A percentile compares a stretch with the other conserved stretches of the same genome.
phyloP scores from a whole-genome alignment of 2,797 vertebrate species.

The Bufotes viridis region DNA sequence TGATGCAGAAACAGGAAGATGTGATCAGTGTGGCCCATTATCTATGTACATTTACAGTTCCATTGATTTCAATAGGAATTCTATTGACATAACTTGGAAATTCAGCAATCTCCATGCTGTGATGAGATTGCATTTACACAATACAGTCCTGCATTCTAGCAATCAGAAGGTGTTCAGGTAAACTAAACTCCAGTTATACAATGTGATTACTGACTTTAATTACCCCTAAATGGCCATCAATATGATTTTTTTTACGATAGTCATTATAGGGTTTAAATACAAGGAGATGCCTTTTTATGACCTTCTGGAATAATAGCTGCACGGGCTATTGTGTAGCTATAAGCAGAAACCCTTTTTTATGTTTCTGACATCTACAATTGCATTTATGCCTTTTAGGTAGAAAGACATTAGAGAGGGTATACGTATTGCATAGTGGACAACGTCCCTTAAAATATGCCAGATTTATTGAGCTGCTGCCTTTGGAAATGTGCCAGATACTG shows the following conservation, averaged over 20 bases:
- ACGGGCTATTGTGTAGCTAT: background rate
- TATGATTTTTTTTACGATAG: background rate
- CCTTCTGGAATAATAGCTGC: background rate
- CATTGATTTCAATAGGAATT: background rate
- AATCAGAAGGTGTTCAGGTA: background rate
- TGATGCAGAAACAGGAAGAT: background rate
- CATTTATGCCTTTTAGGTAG: background rate
- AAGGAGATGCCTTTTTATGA: background rate
- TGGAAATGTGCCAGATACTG: background rate
- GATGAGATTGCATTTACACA: background rate
- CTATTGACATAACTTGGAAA: too few relatives aligned
- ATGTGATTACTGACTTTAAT: background rate
- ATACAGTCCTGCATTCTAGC: background rate
- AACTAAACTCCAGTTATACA: background rate
- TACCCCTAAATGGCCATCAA: too few relatives aligned
- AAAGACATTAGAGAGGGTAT: background rate
- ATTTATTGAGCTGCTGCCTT: background rate
- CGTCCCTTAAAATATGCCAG: background rate
- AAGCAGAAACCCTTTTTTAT: background rate
- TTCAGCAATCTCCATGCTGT: background rate
- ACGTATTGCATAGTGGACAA: background rate
- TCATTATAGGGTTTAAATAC: background rate
- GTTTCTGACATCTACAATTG: background rate
- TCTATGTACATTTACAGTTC: background rate
- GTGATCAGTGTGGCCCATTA: background rate